Evolutionary conservation across 1,140 invertebrate genomes (phyloP).

Genomic region (Hestina assimilis): DNA sequence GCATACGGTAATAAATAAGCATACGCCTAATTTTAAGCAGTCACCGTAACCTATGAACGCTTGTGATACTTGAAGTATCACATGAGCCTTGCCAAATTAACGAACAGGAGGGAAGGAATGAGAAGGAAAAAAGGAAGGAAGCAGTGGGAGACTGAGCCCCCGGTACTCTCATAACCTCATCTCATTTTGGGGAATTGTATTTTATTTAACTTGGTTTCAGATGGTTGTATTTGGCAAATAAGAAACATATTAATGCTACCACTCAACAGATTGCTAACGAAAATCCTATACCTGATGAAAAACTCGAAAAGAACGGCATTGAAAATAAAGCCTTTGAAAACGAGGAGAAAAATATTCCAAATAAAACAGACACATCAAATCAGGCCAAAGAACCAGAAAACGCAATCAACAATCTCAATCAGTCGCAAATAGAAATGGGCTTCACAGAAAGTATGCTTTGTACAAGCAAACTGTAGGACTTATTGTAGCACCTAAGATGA

Average conservation of each 20-base stretch:
- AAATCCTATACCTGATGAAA: constrained; percentile 31
- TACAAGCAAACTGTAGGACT: constrained; percentile 56
- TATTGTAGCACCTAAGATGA: background rate
- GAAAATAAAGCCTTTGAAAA: constrained; percentile 64
- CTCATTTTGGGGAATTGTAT: background rate
- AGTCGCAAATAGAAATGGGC: constrained; percentile 68
- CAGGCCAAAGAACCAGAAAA: constrained; percentile 18
- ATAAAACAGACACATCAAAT: background rate
- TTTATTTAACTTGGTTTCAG: constrained; percentile 36
- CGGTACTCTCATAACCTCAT: no score
- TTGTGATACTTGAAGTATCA: no score
- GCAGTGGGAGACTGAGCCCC: no score
- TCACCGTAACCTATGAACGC: no score
- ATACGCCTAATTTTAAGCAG: no score
- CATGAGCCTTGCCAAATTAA: no score
- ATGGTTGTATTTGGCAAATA: constrained; percentile 70
- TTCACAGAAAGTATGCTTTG: constrained; percentile 67
- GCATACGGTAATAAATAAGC: no score
- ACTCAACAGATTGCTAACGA: constrained; percentile 20
- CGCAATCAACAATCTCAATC: constrained; percentile 33
- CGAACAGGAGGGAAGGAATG: no score
- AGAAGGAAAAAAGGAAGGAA: no score
- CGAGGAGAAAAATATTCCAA: constrained; percentile 39
- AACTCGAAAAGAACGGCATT: constrained; percentile 40
- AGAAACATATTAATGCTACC: constrained; percentile 40